These are phyloP conservation scores for Dinoponera quadriceps DNA, from an alignment of 1,140 invertebrate species.

Conservation along the genomic window DNA sequence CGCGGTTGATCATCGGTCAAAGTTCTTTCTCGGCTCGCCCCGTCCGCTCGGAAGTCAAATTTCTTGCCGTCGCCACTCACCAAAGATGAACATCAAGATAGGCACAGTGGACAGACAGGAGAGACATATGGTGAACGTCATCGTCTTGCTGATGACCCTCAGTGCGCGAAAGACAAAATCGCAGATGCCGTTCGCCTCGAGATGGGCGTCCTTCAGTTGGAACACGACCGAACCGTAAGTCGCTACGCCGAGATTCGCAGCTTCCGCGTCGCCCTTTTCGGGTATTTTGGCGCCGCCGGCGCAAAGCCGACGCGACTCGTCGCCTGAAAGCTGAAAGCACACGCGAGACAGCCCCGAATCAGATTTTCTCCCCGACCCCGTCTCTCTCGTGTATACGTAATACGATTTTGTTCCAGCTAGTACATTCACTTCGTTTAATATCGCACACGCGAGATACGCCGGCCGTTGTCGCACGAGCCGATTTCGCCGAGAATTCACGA, in stretches of 20 bases:
- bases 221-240: conserved; percentile 93
- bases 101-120: conserved; percentile 88
- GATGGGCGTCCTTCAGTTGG: conserved; percentile 93
- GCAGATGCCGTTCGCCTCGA: conserved; percentile 91
- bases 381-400: conserved; percentile 12
- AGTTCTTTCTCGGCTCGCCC: neutral
- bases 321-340: conserved; percentile 89
- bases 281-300: conserved; percentile 86
- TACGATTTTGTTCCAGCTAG: conserved; percentile 11
- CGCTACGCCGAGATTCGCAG: conserved; percentile 86
- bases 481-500: neutral
- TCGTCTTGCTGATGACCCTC: conserved; percentile 91
- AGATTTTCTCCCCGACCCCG: conserved; percentile 38
- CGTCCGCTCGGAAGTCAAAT: neutral
- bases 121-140: conserved; percentile 89
- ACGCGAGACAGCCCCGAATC: conserved; percentile 31
- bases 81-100: conserved; percentile 91
- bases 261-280: conserved; percentile 78
- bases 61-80: conserved; percentile 85
- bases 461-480: neutral
- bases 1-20: neutral
- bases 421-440: conserved; percentile 43
- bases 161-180: conserved; percentile 92
- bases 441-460: neutral
- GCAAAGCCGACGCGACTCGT: conserved; percentile 90